Base-by-base conservation (phyloP, 2,888 invertebrate genomes). In the Timema podura region DNA sequence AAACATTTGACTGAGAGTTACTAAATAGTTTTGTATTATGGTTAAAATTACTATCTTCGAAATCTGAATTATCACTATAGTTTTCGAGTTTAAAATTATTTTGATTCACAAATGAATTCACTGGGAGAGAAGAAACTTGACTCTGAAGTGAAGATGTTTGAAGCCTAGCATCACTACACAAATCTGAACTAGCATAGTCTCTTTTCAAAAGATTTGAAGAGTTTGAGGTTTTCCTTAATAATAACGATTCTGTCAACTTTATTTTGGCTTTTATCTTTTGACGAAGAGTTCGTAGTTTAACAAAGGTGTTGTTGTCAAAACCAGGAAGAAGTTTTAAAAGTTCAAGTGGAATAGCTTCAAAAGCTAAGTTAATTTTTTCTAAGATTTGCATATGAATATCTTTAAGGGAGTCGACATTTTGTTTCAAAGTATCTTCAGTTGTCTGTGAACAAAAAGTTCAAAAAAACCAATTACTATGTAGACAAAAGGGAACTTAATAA, bases 271-370 rank as follows among this genome's bases (percentile, higher is more conserved):
- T 88, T 6, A 89, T 80, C 77, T 87, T 88, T 74, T 84, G 84
- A 71, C 86, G 83, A 64, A 88, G 78, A 51, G 82, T 81, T 65
- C 67, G 72, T 59, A 70, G 45, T 77, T 85, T 85, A 1, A 83
- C 79, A 76, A 86, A 89, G 8, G 83, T 83, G 59, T 80, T 82
- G 30, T 79, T 79, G 74, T 88, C 84, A 77, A 88, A 89, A 0
- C 87, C 86, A 3, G 87, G 87, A 68, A 89, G 85, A 73, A 85
- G 83, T 74, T 85, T 83, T 73, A 88, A 85, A 57, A 88, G 84
- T 73, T 84, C 82, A 13, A 85, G 80, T 1, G 90, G 90, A 75
- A 90, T 87, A 80, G 85, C 85, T 75, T 87, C 86, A 74, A 90
- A 85, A 0, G 88, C 86, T 44, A 80, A 80, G 73, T 83, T 85